Conservation (phyloP, 2,113 vertebrate genomes). For the Etheostoma cragini region DNA sequence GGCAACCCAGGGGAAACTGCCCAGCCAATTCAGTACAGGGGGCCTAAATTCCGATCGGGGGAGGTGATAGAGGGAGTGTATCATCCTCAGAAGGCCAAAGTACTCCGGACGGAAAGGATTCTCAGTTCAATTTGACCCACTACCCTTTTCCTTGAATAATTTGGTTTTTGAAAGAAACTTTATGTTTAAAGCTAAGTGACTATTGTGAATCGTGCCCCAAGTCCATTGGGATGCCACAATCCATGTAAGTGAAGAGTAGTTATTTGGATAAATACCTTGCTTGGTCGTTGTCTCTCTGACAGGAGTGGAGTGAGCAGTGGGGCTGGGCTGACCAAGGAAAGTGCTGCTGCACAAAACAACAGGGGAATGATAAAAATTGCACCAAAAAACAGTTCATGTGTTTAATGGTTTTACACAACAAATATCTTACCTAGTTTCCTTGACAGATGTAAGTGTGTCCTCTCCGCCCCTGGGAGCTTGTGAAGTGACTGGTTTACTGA, state of each 20-base stretch:
- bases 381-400: not conserved
- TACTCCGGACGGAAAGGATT: no score
- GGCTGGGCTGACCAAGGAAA: constrained; percentile 34
- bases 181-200: no score
- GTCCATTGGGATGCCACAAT: no score
- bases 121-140: no score
- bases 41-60: no score
- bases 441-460: constrained; percentile 42
- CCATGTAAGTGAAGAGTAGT: not conserved
- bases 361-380: not conserved
- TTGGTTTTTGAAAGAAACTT: no score
- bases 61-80: no score
- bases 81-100: no score
- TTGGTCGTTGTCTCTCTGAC: constrained; percentile 55
- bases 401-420: not conserved
- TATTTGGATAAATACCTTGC: constrained; percentile 62
- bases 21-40: no score
- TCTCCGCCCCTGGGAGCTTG: constrained; percentile 49
- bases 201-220: no score
- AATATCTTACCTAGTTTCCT: constrained; percentile 55
- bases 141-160: no score
- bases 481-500: constrained; percentile 66
- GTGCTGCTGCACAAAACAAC: constrained; percentile 36
- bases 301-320: constrained; percentile 44
- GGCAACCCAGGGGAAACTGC: no score